Evolutionary conservation across 37 sponge, comb jelly and placozoan genomes (phyloP).

Genomic region (Hormiphora californensis): DNA sequence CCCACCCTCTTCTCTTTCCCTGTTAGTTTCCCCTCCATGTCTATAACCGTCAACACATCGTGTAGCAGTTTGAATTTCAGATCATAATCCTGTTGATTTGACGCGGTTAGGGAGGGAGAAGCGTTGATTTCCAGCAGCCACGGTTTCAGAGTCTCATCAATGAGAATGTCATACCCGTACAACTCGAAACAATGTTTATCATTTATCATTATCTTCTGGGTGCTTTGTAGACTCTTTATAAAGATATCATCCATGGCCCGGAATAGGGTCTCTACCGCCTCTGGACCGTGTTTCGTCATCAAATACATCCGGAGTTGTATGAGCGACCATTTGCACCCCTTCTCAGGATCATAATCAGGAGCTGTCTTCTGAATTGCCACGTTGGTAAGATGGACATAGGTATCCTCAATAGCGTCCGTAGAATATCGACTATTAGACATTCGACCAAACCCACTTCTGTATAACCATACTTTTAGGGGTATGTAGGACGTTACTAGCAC

Average conservation of each 20-base stretch:
- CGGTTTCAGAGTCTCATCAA: constrained; percentile 90
- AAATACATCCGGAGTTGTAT: constrained; percentile 79
- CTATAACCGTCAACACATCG: constrained; percentile 89
- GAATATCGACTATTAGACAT: constrained; percentile 91
- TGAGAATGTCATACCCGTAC: constrained; percentile 96
- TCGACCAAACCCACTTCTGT: constrained; percentile 94
- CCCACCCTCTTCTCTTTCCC: constrained; percentile 92
- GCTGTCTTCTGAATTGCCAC: constrained; percentile 99
- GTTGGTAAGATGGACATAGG: constrained; percentile 93
- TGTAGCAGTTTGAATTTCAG: constrained; percentile 88
- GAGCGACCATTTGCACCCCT: constrained; percentile 99
- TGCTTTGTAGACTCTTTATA: constrained; percentile 90
- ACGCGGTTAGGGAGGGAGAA: constrained; percentile 94
- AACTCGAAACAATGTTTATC: constrained; percentile 99
- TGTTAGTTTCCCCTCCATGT: constrained; percentile 84
- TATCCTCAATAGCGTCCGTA: constrained; percentile 79
- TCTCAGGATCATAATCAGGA: constrained; percentile 98
- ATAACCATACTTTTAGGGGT: constrained; percentile 91
- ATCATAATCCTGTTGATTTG: constrained; percentile 92
- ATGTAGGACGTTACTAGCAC: constrained; percentile 87
- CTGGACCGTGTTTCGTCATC: constrained; percentile 76
- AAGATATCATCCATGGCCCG: constrained; percentile 81
- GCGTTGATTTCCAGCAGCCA: constrained; percentile 99
- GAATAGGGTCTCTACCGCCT: constrained; percentile 66
- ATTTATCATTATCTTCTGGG: constrained; percentile 93